These are phyloP conservation scores for Orthonyx spaldingii DNA, from an alignment of 2,113 vertebrate species.

Conservation along the genomic window DNA sequence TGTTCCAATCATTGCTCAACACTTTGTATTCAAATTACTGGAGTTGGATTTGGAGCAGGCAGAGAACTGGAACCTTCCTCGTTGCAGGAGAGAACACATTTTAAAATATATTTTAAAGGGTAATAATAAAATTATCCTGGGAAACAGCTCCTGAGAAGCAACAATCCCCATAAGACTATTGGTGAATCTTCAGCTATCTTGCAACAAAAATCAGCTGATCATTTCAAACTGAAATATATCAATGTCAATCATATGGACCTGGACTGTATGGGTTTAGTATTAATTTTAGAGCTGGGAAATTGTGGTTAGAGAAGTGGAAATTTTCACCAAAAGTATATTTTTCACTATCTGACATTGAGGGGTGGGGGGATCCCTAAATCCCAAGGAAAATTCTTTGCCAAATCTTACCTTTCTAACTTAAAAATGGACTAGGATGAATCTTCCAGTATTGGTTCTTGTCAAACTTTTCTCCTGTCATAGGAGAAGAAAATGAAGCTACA, in stretches of 20 bases:
- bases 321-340: not conserved
- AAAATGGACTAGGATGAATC: not conserved
- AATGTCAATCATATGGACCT: not conserved
- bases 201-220: not conserved
- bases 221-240: not conserved
- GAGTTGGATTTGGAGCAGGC: not conserved
- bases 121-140: not conserved
- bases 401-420: not conserved
- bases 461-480: not conserved
- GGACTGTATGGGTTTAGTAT: not conserved
- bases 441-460: not conserved
- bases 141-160: not conserved
- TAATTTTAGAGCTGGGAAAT: not conserved
- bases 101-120: not conserved
- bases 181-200: not conserved
- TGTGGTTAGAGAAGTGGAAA: not conserved
- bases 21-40: not conserved
- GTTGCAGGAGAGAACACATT: not conserved
- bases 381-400: not conserved
- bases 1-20: not conserved
- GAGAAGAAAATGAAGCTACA: not conserved
- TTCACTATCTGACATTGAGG: not conserved
- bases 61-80: not conserved
- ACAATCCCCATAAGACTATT: not conserved
- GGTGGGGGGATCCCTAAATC: rapidly evolving